Evolutionary conservation across 2,113 vertebrate species (phyloP), one percentile per base, ranked within the genome.

Genomic region (Ophiodon elongatus): DNA sequence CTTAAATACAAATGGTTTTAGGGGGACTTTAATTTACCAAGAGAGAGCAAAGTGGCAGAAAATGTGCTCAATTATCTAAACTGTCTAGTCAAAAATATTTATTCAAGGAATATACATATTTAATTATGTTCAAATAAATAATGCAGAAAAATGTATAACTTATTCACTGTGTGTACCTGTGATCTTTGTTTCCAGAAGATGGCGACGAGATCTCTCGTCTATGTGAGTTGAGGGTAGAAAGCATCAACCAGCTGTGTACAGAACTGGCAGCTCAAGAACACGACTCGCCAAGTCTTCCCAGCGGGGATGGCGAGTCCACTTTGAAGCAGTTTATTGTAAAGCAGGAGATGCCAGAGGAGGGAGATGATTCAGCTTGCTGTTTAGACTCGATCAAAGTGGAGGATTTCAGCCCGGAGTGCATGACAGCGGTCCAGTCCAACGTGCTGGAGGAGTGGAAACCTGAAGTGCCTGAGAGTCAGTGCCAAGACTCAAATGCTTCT

Each of bases 371-470:
- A 2, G 59, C 60, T 35, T 86, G 74, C 31, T 77, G 79, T 70
- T 87, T 87, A 39, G 88, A 89, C 35, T 71, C 72, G 0, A 70
- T 85, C 17, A 89, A 86, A 76, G 69, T 86, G 54, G 93, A 93
- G 27, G 79, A 88, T 54, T 93, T 92, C n/a, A 87, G 80, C 35
- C 39, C 79, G 0, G 91, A 94, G 62, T 84, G 74, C 11, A 77
- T 94, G 62, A 86, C 87, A 17, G 65, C 69, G 6, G 91, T 79
- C 63, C 92, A 94, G 81, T 90, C 91, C 54, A 85, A 89, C 80
- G 78, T 94, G 85, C 52, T 93, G 82, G 91, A 91, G 50, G 89
- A 92, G 57, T 94, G 94, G 93, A 90, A 88, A 43, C 90, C 89
- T 39, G 91, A 94, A 35, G 68, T 70, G 10, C 59, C 65, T 39